These are phyloP conservation scores for Oncopeltus fasciatus DNA, from an alignment of 1,140 invertebrate species.

Conservation along the genomic window DNA sequence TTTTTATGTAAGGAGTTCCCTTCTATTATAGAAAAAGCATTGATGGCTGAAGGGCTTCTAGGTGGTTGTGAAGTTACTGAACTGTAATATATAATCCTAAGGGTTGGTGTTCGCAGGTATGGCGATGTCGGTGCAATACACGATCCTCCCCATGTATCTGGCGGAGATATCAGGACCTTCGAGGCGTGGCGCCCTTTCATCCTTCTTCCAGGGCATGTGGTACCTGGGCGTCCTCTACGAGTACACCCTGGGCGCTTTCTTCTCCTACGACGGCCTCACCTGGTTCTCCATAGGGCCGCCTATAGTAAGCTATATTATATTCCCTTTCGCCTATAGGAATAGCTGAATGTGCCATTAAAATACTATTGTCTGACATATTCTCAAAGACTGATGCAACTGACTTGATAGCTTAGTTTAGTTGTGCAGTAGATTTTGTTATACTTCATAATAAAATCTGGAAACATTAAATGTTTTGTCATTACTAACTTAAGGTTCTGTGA, in stretches of 20 bases:
- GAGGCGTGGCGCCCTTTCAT: slow-evolving; percentile 37
- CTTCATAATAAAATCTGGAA: too few species aligned
- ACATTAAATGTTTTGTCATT: too few species aligned
- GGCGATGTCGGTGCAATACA: slow-evolving; percentile 56
- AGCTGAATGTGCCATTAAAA: not conserved
- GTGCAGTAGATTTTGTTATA: too few species aligned
- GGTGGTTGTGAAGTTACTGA: too few species aligned
- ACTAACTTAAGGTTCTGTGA: too few species aligned
- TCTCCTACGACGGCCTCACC: slow-evolving; percentile 49
- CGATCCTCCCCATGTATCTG: slow-evolving; percentile 67
- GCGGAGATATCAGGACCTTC: slow-evolving; percentile 50
- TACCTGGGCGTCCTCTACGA: slow-evolving; percentile 58
- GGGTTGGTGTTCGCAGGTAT: slow-evolving; percentile 41
- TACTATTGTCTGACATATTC: not conserved
- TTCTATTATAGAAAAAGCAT: too few species aligned
- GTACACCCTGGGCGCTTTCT: slow-evolving; percentile 58
- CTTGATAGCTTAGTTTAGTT: not conserved
- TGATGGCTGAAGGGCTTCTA: too few species aligned
- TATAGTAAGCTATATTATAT: slow-evolving; percentile 21
- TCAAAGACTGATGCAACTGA: not conserved
- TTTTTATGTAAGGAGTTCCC: too few species aligned
- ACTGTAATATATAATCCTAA: too few species aligned
- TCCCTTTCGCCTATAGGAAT: not conserved
- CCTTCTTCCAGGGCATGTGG: slow-evolving; percentile 66
- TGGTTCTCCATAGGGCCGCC: slow-evolving; percentile 45